These are phyloP conservation scores for Aporophyla lueneburgensis DNA, from an alignment of 2,888 invertebrate species.

Conservation along the genomic window DNA sequence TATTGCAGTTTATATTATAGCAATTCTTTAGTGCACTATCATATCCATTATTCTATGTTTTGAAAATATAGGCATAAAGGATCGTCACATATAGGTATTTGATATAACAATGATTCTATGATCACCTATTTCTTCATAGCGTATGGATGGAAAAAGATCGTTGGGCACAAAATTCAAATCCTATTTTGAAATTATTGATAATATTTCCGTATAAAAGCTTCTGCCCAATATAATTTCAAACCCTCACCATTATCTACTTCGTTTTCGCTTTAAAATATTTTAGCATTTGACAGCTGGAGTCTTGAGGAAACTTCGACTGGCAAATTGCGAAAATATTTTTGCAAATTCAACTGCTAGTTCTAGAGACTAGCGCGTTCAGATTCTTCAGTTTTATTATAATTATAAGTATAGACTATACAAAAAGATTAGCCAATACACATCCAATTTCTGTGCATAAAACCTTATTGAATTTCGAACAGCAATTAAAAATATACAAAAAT, in stretches of 20 bases:
- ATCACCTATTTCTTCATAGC: too few relatives aligned
- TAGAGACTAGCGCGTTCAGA: not conserved
- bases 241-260: too few relatives aligned
- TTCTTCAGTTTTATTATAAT: not conserved
- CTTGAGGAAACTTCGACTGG: too few relatives aligned
- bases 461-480: not conserved
- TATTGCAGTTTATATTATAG: slow-evolving; percentile 29
- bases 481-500: not conserved
- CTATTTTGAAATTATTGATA: not conserved
- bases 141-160: not conserved
- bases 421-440: not conserved
- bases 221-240: too few relatives aligned
- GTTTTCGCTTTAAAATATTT: not conserved
- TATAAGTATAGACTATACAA: not conserved
- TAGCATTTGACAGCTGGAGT: too few relatives aligned
- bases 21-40: slow-evolving; percentile 11
- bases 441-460: not conserved
- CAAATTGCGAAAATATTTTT: too few relatives aligned
- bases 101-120: not conserved
- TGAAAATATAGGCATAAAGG: slow-evolving; percentile 7
- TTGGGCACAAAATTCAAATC: not conserved
- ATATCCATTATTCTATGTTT: slow-evolving; percentile 21
- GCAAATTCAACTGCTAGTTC: not conserved
- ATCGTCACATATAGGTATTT: not conserved
- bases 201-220: not conserved